These are phyloP conservation scores for Drosophila melanosoma DNA, from an alignment of 2,888 invertebrate genomes.

Conservation along the genomic window DNA sequence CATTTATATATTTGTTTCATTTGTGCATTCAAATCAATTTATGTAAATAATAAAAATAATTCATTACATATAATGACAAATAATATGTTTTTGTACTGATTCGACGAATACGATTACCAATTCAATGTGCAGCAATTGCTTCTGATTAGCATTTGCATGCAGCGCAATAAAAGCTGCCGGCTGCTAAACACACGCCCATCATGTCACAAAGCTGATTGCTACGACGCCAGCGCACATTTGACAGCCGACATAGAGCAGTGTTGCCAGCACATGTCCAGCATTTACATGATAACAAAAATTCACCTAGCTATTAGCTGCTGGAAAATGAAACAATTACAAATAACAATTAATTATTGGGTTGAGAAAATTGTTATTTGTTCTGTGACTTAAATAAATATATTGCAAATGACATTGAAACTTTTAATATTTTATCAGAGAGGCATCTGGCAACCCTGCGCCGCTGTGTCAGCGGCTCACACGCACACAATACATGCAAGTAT, in stretches of 20 bases:
- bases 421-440: rapidly evolving
- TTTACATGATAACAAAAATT: constrained; percentile 14
- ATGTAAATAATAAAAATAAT: not conserved
- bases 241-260: constrained; percentile 46
- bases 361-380: constrained; percentile 4
- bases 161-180: constrained; percentile 33
- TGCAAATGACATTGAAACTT: not conserved
- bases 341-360: not conserved
- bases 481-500: constrained; percentile 55
- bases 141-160: constrained; percentile 35
- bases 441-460: constrained; percentile 54
- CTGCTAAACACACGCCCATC: constrained; percentile 19
- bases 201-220: constrained; percentile 54
- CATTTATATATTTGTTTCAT: not conserved
- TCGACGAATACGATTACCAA: constrained; percentile 3
- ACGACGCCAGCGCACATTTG: constrained; percentile 27
- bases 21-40: not conserved
- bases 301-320: rapidly evolving
- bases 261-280: constrained; percentile 25
- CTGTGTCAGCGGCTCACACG: constrained; percentile 61
- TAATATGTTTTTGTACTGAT: constrained; percentile 1
- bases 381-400: not conserved
- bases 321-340: rapidly evolving
- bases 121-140: not conserved
- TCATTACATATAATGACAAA: not conserved